phyloP scores from a whole-genome alignment of 2,113 vertebrate species.

The Bubo bubo region DNA sequence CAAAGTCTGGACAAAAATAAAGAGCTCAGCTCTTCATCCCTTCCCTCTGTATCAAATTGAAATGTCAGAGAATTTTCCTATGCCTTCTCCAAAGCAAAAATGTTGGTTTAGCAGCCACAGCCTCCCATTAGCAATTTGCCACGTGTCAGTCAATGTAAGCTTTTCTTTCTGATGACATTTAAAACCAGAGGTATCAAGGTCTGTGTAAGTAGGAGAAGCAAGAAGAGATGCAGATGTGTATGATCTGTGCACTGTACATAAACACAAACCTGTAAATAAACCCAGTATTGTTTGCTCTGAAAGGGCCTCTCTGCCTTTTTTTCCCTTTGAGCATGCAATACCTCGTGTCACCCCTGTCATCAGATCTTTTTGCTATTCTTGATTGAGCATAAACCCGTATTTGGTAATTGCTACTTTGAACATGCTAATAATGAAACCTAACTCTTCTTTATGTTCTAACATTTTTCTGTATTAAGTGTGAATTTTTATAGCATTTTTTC shows the following conservation, averaged over 20 bases:
- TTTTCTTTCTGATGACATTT: background rate
- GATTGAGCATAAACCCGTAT: background rate
- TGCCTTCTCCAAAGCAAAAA: background rate
- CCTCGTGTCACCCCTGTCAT: background rate
- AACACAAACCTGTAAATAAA: background rate
- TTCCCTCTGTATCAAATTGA: background rate
- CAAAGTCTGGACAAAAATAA: background rate
- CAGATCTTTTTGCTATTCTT: background rate
- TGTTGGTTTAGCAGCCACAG: background rate
- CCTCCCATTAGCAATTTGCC: background rate
- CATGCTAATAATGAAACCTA: conserved; percentile 57
- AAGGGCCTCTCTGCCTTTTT: background rate
- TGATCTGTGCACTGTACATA: background rate
- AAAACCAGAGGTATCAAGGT: background rate
- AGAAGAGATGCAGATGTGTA: background rate
- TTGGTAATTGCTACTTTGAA: conserved; percentile 38
- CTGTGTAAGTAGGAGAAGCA: fast-evolving
- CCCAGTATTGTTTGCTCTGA: background rate
- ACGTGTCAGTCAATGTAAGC: background rate
- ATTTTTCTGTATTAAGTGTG: conserved; percentile 59
- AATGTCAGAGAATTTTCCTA: fast-evolving
- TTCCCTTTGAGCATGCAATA: background rate
- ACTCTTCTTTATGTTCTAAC: conserved; percentile 56
- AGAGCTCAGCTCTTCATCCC: background rate
- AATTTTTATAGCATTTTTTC: conserved; percentile 54